Percentiles rank a stretch among this genome's conserved stretches.
These are phyloP conservation scores for Drosophila tristis DNA, from an alignment of 1,140 invertebrate genomes.

Conservation along the genomic window DNA sequence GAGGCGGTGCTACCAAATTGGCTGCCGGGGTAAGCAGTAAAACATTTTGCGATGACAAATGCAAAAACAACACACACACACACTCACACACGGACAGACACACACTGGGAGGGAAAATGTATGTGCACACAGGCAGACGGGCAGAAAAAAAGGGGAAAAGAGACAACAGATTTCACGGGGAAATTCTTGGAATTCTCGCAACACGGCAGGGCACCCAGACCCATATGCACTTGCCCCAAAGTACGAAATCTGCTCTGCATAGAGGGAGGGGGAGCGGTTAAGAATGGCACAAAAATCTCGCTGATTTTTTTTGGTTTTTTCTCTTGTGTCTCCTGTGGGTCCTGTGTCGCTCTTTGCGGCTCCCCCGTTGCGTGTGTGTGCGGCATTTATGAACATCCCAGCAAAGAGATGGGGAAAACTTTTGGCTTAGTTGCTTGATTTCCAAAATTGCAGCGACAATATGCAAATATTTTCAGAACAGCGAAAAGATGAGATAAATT, in stretches of 20 bases:
- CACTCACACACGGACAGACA: conserved; percentile 12
- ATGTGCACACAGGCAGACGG: conserved; percentile 10
- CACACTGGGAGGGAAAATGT: background rate
- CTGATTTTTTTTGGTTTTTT: conserved; percentile 25
- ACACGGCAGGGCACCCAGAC: conserved; percentile 11
- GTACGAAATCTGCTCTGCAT: conserved; percentile 12
- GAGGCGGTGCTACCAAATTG: conserved; percentile 49
- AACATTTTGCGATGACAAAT: conserved; percentile 73
- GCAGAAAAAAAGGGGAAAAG: too few relatives aligned
- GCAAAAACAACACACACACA: conserved; percentile 54
- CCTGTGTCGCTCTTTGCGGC: too few relatives aligned
- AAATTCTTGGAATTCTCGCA: conserved; percentile 57
- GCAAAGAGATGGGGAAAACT: conserved; percentile 15
- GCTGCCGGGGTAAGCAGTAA: conserved; percentile 60
- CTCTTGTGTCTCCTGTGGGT: background rate
- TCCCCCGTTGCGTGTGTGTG: background rate
- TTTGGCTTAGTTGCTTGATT: conserved; percentile 6
- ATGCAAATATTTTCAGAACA: conserved; percentile 12
- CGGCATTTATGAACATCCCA: conserved; percentile 27
- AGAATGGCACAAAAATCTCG: conserved; percentile 16
- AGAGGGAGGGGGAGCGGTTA: background rate
- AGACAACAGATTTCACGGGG: conserved; percentile 47
- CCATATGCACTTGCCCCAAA: too few relatives aligned
- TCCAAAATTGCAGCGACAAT: conserved; percentile 11
- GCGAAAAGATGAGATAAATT: conserved; percentile 1